phyloP scores from a whole-genome alignment of 2,888 invertebrate genomes.

The Campopleginae sp. region DNA sequence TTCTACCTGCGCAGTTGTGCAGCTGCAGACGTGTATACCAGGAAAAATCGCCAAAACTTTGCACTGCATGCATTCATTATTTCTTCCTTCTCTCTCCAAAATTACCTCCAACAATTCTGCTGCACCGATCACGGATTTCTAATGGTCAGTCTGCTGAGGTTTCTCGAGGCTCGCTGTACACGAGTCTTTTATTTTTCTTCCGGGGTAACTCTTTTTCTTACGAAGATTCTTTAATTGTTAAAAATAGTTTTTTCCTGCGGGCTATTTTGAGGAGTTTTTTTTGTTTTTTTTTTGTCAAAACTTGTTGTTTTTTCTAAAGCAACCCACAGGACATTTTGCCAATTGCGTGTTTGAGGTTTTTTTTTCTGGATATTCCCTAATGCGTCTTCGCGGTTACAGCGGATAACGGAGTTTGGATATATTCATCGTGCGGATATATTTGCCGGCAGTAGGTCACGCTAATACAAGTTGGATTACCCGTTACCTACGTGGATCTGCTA shows the following conservation, averaged over 20 bases:
- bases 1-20: background rate
- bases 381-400: background rate
- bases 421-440: conserved; percentile 11
- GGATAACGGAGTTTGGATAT: background rate
- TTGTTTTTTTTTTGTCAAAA: too few relatives aligned
- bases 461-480: conserved; percentile 48
- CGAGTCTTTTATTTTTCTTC: background rate
- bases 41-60: conserved; percentile 16
- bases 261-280: too few relatives aligned
- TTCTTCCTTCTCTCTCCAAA: background rate
- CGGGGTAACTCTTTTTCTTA: too few relatives aligned
- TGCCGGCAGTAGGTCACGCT: conserved; percentile 28
- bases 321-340: background rate
- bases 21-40: background rate
- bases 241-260: too few relatives aligned
- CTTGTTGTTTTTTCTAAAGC: too few relatives aligned
- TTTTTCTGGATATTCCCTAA: background rate
- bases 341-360: background rate
- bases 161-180: background rate
- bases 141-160: background rate
- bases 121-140: background rate
- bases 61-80: background rate
- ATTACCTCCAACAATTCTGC: background rate
- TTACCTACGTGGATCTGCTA: conserved; percentile 42
- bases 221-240: too few relatives aligned